Evolutionary conservation across 2,888 invertebrate species (phyloP).

Genomic region (Deilephila porcellus): DNA sequence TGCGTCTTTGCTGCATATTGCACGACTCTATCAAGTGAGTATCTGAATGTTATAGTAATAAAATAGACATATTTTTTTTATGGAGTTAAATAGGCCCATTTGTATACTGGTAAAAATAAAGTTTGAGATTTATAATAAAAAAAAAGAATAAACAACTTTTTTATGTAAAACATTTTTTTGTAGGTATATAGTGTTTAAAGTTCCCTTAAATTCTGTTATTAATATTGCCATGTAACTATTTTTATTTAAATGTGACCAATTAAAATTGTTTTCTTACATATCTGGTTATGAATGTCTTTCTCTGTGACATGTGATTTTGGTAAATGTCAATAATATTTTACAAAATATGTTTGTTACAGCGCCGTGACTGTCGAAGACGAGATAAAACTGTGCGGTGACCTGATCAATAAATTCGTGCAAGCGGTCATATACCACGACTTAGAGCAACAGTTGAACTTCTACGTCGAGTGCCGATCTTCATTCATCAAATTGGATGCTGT

Average conservation of each 20-base stretch:
- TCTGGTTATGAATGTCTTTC: slow-evolving; percentile 2
- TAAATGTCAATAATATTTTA: slow-evolving; percentile 28
- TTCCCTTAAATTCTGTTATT: too few species aligned
- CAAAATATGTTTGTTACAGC: slow-evolving; percentile 73
- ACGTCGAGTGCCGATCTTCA: slow-evolving; percentile 95
- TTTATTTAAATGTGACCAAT: too few species aligned
- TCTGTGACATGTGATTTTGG: slow-evolving; percentile 36
- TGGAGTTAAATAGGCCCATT: too few species aligned
- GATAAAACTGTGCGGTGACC: slow-evolving; percentile 91
- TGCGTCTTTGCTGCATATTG: slow-evolving; percentile 94
- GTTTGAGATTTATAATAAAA: too few species aligned
- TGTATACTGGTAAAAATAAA: too few species aligned
- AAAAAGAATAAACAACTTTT: too few species aligned
- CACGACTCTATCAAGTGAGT: slow-evolving; percentile 96
- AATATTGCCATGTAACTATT: too few species aligned
- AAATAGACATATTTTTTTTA: not conserved
- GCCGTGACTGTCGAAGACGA: slow-evolving; percentile 97
- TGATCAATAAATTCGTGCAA: slow-evolving; percentile 92
- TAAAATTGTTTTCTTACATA: not conserved
- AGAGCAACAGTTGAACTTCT: slow-evolving; percentile 96
- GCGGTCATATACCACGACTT: slow-evolving; percentile 93
- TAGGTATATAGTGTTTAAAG: too few species aligned
- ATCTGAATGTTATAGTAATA: not conserved
- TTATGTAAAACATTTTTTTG: too few species aligned
- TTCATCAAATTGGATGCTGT: slow-evolving; percentile 96